phyloP scores from a whole-genome alignment of 2,888 invertebrate species.

The Drosophila picticornis region DNA sequence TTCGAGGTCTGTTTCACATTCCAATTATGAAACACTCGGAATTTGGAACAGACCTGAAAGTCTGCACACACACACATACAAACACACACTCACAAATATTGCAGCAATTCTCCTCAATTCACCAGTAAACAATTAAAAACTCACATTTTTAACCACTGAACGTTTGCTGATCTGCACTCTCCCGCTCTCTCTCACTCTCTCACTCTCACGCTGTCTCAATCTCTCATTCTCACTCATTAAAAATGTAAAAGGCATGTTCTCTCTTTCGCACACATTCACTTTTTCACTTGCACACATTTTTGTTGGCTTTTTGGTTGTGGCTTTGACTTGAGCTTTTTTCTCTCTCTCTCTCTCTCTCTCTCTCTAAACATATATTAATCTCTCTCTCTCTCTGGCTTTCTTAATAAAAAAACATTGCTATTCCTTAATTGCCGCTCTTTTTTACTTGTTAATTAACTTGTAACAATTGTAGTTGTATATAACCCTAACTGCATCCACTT shows the following conservation, averaged over 20 bases:
- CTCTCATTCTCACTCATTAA: conserved; percentile 19
- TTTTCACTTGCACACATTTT: conserved; percentile 1
- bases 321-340: conserved; percentile 51
- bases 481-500: background rate
- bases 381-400: background rate
- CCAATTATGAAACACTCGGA: background rate
- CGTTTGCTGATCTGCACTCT: background rate
- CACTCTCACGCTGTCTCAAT: conserved; percentile 9
- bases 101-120: conserved; percentile 5
- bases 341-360: conserved; percentile 1
- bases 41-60: conserved; percentile 19
- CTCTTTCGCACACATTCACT: conserved; percentile 5
- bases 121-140: conserved; percentile 16
- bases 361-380: background rate
- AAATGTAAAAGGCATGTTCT: conserved; percentile 30
- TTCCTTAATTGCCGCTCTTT: background rate
- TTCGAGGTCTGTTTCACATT: conserved; percentile 12
- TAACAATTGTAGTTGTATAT: conserved; percentile 20
- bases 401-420: background rate
- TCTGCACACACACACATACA: background rate
- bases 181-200: conserved; percentile 9
- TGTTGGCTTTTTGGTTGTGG: conserved; percentile 38
- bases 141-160: conserved; percentile 4
- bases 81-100: background rate
- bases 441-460: conserved; percentile 23